A percentile compares a stretch with the other conserved stretches of the same genome.
Conservation (phyloP, 2,113 vertebrate genomes). For the Chlorodrepanis virens region DNA sequence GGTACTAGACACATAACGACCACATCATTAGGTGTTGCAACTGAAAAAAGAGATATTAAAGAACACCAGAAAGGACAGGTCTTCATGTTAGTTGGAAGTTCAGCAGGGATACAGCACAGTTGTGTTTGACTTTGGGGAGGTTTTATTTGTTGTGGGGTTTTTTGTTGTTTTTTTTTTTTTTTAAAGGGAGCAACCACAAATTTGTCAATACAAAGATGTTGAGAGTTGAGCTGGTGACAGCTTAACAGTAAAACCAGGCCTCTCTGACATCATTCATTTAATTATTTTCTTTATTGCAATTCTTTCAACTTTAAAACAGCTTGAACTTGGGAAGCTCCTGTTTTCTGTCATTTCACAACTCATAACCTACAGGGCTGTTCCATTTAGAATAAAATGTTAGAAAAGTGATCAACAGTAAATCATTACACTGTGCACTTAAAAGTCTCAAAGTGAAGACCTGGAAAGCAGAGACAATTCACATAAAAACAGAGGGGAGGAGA, state of each 20-base stretch:
- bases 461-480: background rate
- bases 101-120: background rate
- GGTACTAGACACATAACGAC: background rate
- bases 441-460: constrained; percentile 23
- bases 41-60: background rate
- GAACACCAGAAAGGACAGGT: background rate
- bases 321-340: constrained; percentile 4
- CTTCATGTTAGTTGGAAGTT: background rate
- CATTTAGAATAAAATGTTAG: constrained; percentile 34
- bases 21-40: background rate
- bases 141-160: no score
- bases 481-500: constrained; percentile 10
- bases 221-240: constrained; percentile 1
- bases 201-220: constrained; percentile 19
- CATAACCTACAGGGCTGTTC: constrained; percentile 27
- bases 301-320: constrained; percentile 26
- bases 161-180: background rate
- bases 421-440: background rate
- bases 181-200: background rate
- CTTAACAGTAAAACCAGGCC: background rate
- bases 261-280: constrained; percentile 10
- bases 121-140: background rate
- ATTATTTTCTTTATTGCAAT: constrained; percentile 45
- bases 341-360: constrained; percentile 56
- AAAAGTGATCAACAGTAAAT: constrained; percentile 48